These are phyloP conservation scores for Thaumetopoea pityocampa DNA, from an alignment of 1,140 invertebrate genomes.

Conservation along the genomic window DNA sequence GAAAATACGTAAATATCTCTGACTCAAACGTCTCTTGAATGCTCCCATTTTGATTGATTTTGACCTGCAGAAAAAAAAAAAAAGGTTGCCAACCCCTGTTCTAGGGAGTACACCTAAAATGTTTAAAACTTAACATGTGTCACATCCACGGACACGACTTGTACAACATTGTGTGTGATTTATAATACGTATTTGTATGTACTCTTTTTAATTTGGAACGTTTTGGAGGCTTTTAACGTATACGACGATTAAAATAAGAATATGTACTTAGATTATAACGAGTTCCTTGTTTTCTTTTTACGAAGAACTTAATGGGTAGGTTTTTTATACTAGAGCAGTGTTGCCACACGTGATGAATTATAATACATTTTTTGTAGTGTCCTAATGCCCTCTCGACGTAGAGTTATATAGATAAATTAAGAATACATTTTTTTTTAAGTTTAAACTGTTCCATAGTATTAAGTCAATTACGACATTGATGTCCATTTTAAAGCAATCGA, in stretches of 20 bases:
- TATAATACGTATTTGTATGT: conserved; percentile 42
- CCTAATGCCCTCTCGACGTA: conserved; percentile 20
- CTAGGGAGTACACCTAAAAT: no score
- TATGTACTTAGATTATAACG: conserved; percentile 72
- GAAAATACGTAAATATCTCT: no score
- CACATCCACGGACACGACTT: conserved; percentile 24
- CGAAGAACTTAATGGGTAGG: conserved; percentile 36
- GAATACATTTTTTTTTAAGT: conserved; percentile 1
- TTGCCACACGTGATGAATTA: conserved; percentile 25
- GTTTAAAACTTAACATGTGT: no score
- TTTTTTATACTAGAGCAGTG: conserved; percentile 31
- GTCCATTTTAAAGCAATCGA: conserved; percentile 9
- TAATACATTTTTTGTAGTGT: conserved; percentile 24
- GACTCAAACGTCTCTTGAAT: no score
- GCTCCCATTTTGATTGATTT: no score
- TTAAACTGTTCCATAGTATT: conserved; percentile 8
- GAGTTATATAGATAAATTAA: conserved; percentile 11
- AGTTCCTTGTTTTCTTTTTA: conserved; percentile 61
- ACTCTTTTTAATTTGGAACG: conserved; percentile 47
- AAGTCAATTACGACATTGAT: conserved; percentile 15
- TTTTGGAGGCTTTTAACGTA: conserved; percentile 75
- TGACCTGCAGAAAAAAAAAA: no score
- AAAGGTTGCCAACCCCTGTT: no score
- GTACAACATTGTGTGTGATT: conserved; percentile 56
- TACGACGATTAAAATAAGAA: conserved; percentile 70